Percentiles rank a stretch among this genome's conserved stretches.
These are phyloP conservation scores for Aplysina aerophoba DNA, from an alignment of 37 sponge, comb jelly and placozoan genomes.

Conservation along the genomic window DNA sequence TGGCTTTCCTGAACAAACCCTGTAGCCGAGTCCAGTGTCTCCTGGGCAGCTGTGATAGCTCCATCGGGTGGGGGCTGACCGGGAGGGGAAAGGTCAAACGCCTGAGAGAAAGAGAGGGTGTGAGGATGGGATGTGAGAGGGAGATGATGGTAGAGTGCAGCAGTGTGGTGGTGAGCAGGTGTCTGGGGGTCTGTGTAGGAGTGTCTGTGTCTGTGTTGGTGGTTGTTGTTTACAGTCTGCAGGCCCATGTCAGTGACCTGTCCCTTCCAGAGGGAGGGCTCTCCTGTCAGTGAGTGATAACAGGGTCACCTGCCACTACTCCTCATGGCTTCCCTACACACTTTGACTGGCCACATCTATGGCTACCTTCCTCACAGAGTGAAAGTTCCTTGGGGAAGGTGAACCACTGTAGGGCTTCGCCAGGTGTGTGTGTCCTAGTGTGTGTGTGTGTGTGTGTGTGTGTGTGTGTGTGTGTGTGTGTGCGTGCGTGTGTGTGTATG, in stretches of 20 bases:
- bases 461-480: constrained; percentile 17
- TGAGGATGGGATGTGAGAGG: too few species aligned
- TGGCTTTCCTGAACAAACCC: neutral
- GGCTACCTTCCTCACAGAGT: too few species aligned
- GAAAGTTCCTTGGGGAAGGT: too few species aligned
- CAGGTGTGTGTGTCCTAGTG: too few species aligned
- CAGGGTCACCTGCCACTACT: too few species aligned
- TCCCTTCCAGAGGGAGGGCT: too few species aligned
- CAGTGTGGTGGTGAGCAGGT: neutral
- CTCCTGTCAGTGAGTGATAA: too few species aligned
- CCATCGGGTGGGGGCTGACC: neutral
- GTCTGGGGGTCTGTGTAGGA: constrained; percentile 33
- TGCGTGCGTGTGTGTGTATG: constrained; percentile 25
- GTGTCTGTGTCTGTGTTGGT: neutral
- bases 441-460: too few species aligned
- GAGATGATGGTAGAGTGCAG: neutral
- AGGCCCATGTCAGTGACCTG: too few species aligned
- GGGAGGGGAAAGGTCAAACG: neutral
- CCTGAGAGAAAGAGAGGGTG: neutral
- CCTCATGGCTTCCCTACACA: too few species aligned
- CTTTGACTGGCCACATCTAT: too few species aligned
- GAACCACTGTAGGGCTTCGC: too few species aligned
- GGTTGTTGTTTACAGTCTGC: neutral
- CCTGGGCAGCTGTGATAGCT: neutral
- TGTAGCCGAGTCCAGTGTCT: neutral